Evolutionary conservation across 2,113 vertebrate genomes (phyloP).

Genomic region (Daphoenositta chrysoptera): DNA sequence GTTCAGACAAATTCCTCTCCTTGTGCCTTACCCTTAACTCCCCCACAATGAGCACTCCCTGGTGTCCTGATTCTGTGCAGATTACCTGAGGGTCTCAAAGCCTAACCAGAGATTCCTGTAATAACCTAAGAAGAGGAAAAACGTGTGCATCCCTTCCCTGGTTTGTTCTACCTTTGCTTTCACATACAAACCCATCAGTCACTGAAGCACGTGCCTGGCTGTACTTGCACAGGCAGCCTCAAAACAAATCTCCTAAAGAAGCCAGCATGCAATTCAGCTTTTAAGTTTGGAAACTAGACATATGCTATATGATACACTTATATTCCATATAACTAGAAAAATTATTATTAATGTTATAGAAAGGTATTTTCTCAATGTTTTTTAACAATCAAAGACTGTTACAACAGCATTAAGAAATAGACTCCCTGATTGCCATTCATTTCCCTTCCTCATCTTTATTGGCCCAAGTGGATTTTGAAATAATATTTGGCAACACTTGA

Average conservation of each 20-base stretch:
- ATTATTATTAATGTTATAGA: not conserved
- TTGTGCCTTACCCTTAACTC: not conserved
- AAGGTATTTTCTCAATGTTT: not conserved
- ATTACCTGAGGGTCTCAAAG: not conserved
- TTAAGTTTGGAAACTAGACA: not conserved
- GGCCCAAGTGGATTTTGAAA: not conserved
- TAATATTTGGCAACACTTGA: not conserved
- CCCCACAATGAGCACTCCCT: too few species aligned
- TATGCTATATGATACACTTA: not conserved
- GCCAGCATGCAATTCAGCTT: not conserved
- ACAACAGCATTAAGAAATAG: not conserved
- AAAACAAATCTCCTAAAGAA: not conserved
- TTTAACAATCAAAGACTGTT: not conserved
- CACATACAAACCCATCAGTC: not conserved
- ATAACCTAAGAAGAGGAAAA: not conserved
- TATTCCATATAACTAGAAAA: not conserved
- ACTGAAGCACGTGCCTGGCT: not conserved
- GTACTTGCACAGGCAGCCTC: not conserved
- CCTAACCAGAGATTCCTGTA: not conserved
- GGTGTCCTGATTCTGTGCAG: not conserved
- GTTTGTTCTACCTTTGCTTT: not conserved
- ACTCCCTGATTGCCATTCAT: not conserved
- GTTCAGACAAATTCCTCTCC: not conserved
- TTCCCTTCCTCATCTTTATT: not conserved
- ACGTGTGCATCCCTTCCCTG: not conserved